Conservation (phyloP, 2,113 vertebrate species). For the Sclerurus mexicanus region DNA sequence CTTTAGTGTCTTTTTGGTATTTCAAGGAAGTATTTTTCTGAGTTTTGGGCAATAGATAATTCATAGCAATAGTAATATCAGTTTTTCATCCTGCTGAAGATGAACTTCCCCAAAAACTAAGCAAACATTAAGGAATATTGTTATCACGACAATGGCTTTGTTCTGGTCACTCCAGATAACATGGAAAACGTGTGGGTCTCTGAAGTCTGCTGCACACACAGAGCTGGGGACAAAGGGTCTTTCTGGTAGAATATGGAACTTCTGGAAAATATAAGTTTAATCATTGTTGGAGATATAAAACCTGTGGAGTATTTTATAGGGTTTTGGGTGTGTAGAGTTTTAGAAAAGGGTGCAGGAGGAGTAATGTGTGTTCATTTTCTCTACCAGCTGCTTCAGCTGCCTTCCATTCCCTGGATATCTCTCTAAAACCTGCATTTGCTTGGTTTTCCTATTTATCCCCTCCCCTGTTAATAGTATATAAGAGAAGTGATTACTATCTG, state of each 20-base stretch:
- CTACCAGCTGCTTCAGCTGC: neutral
- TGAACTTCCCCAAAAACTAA: neutral
- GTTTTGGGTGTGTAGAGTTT: neutral
- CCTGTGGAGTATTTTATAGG: neutral
- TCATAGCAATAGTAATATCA: neutral
- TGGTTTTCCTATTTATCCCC: neutral
- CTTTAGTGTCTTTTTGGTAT: neutral
- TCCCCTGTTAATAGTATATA: neutral
- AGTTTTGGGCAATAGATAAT: neutral
- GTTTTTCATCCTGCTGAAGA: neutral
- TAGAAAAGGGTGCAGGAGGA: neutral
- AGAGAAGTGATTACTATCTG: neutral
- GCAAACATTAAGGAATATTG: neutral
- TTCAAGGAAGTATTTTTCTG: neutral
- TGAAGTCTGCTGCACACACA: neutral
- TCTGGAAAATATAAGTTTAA: neutral
- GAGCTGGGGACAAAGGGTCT: neutral
- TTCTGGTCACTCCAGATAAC: neutral
- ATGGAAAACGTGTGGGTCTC: neutral
- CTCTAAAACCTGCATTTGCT: neutral
- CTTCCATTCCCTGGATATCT: neutral
- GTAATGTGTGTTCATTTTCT: neutral
- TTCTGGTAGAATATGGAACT: neutral
- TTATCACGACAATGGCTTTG: neutral
- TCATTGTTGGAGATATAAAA: neutral